phyloP scores from a whole-genome alignment of 2,888 invertebrate species.

The Drosophila austrosaltans region DNA sequence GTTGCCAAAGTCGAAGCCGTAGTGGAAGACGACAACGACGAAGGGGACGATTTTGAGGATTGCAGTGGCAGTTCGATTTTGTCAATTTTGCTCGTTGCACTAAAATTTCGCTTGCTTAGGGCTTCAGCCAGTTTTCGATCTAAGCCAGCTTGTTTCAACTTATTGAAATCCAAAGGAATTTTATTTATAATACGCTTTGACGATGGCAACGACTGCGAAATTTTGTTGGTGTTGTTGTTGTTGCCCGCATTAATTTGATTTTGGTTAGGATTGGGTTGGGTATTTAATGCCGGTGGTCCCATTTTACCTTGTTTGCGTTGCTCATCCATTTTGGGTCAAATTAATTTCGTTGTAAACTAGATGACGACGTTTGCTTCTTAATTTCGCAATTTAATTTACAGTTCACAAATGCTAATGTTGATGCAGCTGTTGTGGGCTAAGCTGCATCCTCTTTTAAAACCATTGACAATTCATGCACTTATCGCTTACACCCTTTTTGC shows the following conservation, averaged over 20 bases:
- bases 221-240: constrained; percentile 1
- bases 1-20: constrained; percentile 14
- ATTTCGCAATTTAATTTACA: constrained; percentile 20
- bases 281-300: constrained; percentile 33
- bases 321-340: constrained; percentile 11
- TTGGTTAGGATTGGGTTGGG: constrained; percentile 1
- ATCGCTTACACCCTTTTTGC: not conserved
- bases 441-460: too few relatives aligned
- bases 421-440: not conserved
- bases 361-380: not conserved
- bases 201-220: constrained; percentile 13
- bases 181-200: constrained; percentile 75
- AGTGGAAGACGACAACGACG: not conserved
- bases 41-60: not conserved
- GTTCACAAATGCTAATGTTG: not conserved
- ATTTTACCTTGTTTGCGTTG: constrained; percentile 6
- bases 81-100: constrained; percentile 39
- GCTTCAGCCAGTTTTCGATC: constrained; percentile 80
- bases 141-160: constrained; percentile 78
- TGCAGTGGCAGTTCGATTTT: constrained; percentile 9
- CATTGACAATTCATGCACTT: not conserved
- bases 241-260: constrained; percentile 5
- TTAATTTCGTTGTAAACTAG: too few relatives aligned
- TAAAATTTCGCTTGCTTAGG: constrained; percentile 64
- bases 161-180: constrained; percentile 79